Evolutionary conservation across 2,797 vertebrate species (phyloP).

Genomic region (Thalassophryne amazonica): DNA sequence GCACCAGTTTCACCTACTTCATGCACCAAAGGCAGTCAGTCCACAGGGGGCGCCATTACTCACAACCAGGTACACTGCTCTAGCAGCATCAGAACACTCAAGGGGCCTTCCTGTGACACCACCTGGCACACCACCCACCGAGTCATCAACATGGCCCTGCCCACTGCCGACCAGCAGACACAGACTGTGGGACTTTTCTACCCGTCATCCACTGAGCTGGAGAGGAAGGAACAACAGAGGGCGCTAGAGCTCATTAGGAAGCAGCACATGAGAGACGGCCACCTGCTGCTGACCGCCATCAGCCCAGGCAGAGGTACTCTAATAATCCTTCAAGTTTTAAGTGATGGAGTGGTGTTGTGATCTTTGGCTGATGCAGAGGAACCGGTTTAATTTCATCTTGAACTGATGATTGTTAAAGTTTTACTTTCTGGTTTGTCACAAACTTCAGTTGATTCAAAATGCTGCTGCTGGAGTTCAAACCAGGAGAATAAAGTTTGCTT

Average conservation of each 20-base stretch:
- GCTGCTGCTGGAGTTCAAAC: too few species aligned
- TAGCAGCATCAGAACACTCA: not conserved
- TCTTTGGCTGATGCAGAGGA: too few species aligned
- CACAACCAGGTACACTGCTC: conserved; percentile 58
- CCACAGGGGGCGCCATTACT: not conserved
- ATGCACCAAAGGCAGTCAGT: not conserved
- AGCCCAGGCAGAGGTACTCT: conserved; percentile 90
- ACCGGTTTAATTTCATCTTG: too few species aligned
- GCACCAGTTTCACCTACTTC: conserved; percentile 45
- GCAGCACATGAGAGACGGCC: conserved; percentile 75
- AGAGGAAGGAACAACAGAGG: conserved; percentile 76
- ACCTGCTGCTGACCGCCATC: conserved; percentile 80
- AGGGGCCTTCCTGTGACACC: conserved; percentile 7
- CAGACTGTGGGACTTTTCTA: conserved; percentile 90
- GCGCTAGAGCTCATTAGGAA: conserved; percentile 65
- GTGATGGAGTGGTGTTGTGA: too few species aligned
- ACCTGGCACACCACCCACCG: conserved; percentile 64
- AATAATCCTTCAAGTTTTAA: not conserved
- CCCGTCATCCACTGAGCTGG: conserved; percentile 82
- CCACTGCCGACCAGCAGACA: conserved; percentile 73
- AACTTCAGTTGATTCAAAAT: too few species aligned
- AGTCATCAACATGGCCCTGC: conserved; percentile 19
- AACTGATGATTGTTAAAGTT: too few species aligned
- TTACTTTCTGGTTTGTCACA: too few species aligned
- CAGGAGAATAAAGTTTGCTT: too few species aligned